Conservation (phyloP, 2,113 vertebrate species). For the Pontoporia blainvillei region DNA sequence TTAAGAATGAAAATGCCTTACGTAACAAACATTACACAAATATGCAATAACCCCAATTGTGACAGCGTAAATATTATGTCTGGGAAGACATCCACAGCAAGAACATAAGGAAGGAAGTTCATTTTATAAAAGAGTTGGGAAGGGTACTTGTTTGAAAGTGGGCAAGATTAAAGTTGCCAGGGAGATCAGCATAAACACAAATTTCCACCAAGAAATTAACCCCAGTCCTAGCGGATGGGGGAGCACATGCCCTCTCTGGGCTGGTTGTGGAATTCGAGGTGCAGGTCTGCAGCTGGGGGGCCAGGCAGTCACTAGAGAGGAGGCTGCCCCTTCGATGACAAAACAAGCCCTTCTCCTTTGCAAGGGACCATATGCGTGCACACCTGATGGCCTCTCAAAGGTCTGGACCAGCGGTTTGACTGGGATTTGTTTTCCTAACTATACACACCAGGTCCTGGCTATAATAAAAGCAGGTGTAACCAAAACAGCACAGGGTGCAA, state of each 20-base stretch:
- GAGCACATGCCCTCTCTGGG: not conserved
- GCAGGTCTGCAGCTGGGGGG: not conserved
- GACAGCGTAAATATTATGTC: constrained; percentile 36
- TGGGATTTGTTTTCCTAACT: not conserved
- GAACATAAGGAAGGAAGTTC: not conserved
- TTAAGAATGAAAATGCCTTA: not conserved
- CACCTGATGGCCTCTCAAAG: not conserved
- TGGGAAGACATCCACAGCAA: not conserved
- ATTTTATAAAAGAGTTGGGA: not conserved
- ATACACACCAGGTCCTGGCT: not conserved
- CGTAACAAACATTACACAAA: not conserved
- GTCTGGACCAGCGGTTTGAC: not conserved
- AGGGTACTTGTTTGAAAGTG: not conserved
- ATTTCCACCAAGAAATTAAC: not conserved
- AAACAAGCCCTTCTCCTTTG: not conserved
- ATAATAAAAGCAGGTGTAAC: not conserved
- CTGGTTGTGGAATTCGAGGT: rapidly evolving
- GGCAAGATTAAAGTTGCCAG: not conserved
- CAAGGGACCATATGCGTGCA: rapidly evolving
- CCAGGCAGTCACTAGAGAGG: not conserved
- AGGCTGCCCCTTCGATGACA: not conserved
- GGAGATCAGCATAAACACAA: not conserved
- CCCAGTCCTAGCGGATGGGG: not conserved
- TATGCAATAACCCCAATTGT: not conserved
- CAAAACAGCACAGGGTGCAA: not conserved